Base-by-base conservation (phyloP, 92 coral and sea anemone species). In the Zoanthus sansibaricus region DNA sequence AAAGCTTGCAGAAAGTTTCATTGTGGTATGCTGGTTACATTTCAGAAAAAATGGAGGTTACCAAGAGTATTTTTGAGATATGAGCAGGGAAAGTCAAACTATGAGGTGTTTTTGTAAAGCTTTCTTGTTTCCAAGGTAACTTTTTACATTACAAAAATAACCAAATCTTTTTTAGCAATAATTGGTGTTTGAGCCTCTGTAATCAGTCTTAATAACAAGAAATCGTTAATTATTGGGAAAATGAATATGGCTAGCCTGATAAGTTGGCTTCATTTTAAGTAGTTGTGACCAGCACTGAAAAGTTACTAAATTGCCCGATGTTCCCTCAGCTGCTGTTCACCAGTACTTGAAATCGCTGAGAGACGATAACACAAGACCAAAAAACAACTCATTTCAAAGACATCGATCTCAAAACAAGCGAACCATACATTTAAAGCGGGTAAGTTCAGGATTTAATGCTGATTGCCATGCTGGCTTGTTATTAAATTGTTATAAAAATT, bases 381-480 rank as follows among this genome's bases (percentile, higher is more conserved):
- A 45, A 56, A 55, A 77, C 20, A 32, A 52, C 51, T 54, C 47
- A 15, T 77, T 12, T 56, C 68, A 56, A 5, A 25, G 21, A 14
- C 70, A 77, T 25, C 17, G 82, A 77, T 21, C 59, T 17, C 68
- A 77, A 55, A 64, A 20, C 25, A 54, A 77, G 67, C 42, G 82
- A 55, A 30, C 48, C 9, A 13, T 52, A 55, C 47, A 51, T 54
- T 54, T 30, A 69, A 77, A 77, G 52, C 59, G 82, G 82, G 82
- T 77, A 55, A 30, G 82, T 52, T 44, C 51, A 44, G 51, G 77
- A 72, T 37, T 72, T 72, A 37, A 72, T 72, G 11, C 11, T 72
- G 77, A 72, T 61, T 44, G 20, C 51, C 47, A 47, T 72, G n/a
- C n/a, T n/a, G n/a, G 77, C 52, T 72, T 44, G 20, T 72, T 44